Conservation (phyloP, 2,888 invertebrate genomes). For the Crocallis elinguaria region DNA sequence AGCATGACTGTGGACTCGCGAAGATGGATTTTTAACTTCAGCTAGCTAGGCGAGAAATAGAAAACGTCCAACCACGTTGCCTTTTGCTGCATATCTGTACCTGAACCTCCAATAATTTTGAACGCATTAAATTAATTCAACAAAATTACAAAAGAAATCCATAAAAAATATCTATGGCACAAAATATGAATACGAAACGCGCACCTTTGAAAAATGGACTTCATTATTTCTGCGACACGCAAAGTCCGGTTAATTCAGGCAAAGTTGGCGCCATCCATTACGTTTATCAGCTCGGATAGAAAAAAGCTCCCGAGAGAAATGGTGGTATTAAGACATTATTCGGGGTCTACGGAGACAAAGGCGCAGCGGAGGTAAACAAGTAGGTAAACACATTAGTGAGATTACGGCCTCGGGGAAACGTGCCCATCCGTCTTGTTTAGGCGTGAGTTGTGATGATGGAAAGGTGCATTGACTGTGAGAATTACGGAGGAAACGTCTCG, state of each 20-base stretch:
- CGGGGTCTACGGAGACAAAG: constrained; percentile 55
- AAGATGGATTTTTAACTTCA: too few relatives aligned
- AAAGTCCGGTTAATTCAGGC: constrained; percentile 55
- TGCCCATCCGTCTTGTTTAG: constrained; percentile 62
- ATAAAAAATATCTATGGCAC: constrained; percentile 1
- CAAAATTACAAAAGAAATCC: background rate
- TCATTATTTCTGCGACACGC: constrained; percentile 49
- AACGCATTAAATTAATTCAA: background rate
- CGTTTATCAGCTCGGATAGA: constrained; percentile 63
- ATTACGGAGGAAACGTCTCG: background rate
- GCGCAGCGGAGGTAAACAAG: constrained; percentile 62
- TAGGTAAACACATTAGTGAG: constrained; percentile 75
- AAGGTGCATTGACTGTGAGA: constrained; percentile 3
- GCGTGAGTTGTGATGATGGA: constrained; percentile 14
- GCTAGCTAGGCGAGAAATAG: too few relatives aligned
- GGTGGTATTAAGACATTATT: constrained; percentile 57
- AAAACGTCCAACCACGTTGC: too few relatives aligned
- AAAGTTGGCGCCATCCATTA: constrained; percentile 60
- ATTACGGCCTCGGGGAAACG: constrained; percentile 57
- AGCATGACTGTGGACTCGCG: too few relatives aligned
- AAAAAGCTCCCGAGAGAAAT: constrained; percentile 56
- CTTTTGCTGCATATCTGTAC: too few relatives aligned
- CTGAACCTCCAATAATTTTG: too few relatives aligned
- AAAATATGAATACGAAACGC: constrained; percentile 40
- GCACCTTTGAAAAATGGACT: constrained; percentile 46